These are phyloP conservation scores for Leptonema lineaticorne DNA, from an alignment of 1,140 invertebrate genomes.

Conservation along the genomic window DNA sequence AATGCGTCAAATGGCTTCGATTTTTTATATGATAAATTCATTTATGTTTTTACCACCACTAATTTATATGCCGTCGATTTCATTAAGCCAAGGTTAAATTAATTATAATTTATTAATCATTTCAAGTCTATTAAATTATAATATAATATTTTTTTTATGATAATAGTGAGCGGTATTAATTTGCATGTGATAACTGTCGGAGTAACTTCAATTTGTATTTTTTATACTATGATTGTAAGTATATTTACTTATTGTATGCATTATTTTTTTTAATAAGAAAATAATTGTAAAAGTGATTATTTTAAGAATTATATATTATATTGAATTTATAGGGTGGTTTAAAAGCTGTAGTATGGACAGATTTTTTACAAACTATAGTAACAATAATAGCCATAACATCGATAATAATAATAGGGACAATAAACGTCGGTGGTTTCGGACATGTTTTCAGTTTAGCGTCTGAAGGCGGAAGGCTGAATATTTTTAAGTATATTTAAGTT, in stretches of 20 bases:
- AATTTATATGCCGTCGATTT: constrained; percentile 10
- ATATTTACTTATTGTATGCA: constrained; percentile 36
- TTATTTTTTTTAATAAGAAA: constrained; percentile 22
- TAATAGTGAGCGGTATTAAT: constrained; percentile 44
- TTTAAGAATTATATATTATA: neutral
- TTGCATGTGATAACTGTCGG: constrained; percentile 68
- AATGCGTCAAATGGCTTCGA: constrained; percentile 65
- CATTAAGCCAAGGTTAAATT: constrained; percentile 9
- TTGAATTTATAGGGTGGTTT: constrained; percentile 68
- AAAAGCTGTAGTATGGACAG: constrained; percentile 87
- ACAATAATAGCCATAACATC: constrained; percentile 73
- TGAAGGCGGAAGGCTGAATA: constrained; percentile 59
- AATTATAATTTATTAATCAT: too few species aligned
- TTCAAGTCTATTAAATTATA: too few species aligned
- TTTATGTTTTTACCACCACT: constrained; percentile 11
- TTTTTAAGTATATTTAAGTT: constrained; percentile 49
- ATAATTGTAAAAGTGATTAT: neutral
- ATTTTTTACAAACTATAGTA: constrained; percentile 75
- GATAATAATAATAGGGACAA: constrained; percentile 67
- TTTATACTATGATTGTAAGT: constrained; percentile 77
- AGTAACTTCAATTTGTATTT: constrained; percentile 72
- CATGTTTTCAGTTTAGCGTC: constrained; percentile 62
- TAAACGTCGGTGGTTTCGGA: constrained; percentile 64
- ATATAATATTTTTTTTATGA: neutral
- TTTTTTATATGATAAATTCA: constrained; percentile 32